A percentile compares a stretch with the other conserved stretches of the same genome.
Conservation (phyloP, 1,140 invertebrate species). For the Littorina saxatilis region DNA sequence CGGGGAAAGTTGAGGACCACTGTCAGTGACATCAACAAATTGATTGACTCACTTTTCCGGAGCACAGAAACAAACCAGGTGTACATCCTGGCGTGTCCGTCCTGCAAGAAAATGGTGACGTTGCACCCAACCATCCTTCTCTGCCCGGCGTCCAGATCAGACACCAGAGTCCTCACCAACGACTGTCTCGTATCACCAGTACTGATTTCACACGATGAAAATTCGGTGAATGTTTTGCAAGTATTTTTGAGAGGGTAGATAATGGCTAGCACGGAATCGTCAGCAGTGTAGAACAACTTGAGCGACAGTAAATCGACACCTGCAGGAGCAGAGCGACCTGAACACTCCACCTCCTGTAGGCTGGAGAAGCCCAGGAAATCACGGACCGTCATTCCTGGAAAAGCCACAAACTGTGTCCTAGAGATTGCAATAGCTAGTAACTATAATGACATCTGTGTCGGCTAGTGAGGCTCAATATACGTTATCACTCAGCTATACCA, state of each 20-base stretch:
- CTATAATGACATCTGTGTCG: no score
- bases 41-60: background rate
- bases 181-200: slow-evolving; percentile 9
- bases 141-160: slow-evolving; percentile 22
- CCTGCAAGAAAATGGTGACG: slow-evolving; percentile 3
- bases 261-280: background rate
- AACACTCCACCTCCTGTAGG: slow-evolving; percentile 29
- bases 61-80: background rate
- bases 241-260: background rate
- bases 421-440: no score
- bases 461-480: no score
- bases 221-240: slow-evolving; percentile 21
- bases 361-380: slow-evolving; percentile 20
- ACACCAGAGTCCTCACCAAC: slow-evolving; percentile 1
- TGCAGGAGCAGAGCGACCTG: background rate
- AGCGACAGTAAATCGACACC: slow-evolving; percentile 5
- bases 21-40: no score
- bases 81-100: background rate
- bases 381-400: slow-evolving; percentile 26
- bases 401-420: background rate
- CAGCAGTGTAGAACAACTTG: background rate
- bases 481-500: no score
- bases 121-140: background rate
- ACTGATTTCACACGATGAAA: slow-evolving; percentile 7
- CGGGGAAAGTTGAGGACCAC: no score